Percentiles rank a stretch among this genome's conserved stretches.
Evolutionary conservation across 2,113 vertebrate genomes (phyloP).

Genomic region (Vulpes ferrilata): DNA sequence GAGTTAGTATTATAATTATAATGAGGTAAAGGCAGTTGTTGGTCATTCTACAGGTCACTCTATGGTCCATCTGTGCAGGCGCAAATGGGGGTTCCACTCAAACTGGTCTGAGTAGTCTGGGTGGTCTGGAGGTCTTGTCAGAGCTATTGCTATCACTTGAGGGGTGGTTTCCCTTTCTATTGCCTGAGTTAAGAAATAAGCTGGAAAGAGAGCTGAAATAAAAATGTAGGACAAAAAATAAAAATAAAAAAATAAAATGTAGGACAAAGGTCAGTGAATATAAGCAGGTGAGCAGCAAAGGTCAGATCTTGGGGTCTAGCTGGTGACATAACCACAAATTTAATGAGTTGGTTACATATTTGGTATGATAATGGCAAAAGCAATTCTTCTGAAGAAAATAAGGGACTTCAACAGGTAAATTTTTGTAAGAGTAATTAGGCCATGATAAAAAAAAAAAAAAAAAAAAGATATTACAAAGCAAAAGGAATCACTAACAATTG

Average conservation of each 20-base stretch:
- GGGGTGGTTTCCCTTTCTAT: neutral
- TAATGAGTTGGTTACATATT: neutral
- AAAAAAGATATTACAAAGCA: neutral
- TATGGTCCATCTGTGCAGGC: neutral
- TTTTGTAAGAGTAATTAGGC: neutral
- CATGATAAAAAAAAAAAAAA: neutral
- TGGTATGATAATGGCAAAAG: neutral
- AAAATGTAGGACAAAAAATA: neutral
- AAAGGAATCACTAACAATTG: neutral
- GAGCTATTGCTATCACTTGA: neutral
- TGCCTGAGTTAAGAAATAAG: neutral
- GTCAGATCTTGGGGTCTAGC: neutral
- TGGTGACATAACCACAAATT: neutral
- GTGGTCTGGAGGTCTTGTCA: neutral
- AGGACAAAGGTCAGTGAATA: neutral
- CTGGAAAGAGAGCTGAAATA: neutral
- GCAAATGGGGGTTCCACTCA: neutral
- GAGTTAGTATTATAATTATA: neutral
- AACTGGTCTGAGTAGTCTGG: neutral
- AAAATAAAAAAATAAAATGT: neutral
- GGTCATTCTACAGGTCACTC: neutral
- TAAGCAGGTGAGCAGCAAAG: neutral
- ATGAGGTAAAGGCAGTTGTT: neutral
- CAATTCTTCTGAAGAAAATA: neutral
- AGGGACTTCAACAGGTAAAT: neutral